These are phyloP conservation scores for Yoshiicerus persimilis DNA, from an alignment of 1,140 invertebrate species.

Conservation along the genomic window DNA sequence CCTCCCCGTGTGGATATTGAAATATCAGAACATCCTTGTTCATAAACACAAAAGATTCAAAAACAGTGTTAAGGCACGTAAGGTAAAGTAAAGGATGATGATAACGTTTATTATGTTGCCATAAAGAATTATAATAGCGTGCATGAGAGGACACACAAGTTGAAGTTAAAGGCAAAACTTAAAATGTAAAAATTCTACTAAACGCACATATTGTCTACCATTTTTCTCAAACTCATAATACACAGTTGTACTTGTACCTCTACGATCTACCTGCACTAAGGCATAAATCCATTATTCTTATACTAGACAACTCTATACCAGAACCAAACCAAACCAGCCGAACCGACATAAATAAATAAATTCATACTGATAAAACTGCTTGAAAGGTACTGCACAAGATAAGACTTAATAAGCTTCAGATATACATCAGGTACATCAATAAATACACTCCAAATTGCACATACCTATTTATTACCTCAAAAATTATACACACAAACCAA, in stretches of 20 bases:
- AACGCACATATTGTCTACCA: neutral
- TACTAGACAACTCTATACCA: neutral
- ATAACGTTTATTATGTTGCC: constrained; percentile 17
- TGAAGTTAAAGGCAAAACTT: constrained; percentile 7
- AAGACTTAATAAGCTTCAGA: neutral
- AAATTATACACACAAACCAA: no score
- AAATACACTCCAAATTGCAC: no score
- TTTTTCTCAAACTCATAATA: neutral
- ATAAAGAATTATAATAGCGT: constrained; percentile 12
- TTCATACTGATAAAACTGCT: neutral
- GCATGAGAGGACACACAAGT: constrained; percentile 18
- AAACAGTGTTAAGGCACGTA: neutral
- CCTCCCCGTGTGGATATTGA: neutral
- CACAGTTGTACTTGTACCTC: no score
- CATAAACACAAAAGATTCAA: neutral
- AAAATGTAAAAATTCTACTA: neutral
- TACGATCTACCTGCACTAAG: no score
- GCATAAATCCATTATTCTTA: no score
- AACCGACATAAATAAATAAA: neutral
- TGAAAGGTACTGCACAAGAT: neutral
- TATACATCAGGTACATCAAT: no score
- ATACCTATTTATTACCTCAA: neutral
- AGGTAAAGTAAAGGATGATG: constrained; percentile 11
- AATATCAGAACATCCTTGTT: neutral
- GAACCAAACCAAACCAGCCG: neutral